Conservation (phyloP, 2,888 invertebrate species). For the Ophion ellenae region DNA sequence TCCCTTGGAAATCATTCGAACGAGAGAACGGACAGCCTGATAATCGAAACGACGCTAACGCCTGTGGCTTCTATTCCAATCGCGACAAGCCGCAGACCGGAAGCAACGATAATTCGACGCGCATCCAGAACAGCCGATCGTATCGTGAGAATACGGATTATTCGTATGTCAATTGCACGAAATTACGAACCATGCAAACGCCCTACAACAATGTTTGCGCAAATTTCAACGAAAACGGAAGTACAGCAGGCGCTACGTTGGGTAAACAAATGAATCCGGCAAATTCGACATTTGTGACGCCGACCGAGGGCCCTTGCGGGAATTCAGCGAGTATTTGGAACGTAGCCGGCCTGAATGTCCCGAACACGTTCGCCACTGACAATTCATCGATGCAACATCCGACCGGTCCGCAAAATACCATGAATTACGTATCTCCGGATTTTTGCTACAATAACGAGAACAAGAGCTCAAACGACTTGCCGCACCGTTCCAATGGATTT, state of each 20-base stretch:
- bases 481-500: neutral
- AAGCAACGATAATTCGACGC: neutral
- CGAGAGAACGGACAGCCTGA: neutral
- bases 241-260: neutral
- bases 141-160: neutral
- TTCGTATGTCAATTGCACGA: neutral
- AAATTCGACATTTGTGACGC: neutral
- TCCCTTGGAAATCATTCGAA: slow-evolving; percentile 3
- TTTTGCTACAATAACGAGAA: slow-evolving; percentile 14
- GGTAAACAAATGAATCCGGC: neutral
- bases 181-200: neutral
- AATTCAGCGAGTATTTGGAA: slow-evolving; percentile 28
- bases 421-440: neutral
- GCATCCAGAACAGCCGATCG: neutral
- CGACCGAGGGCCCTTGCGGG: neutral
- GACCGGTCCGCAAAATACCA: slow-evolving; percentile 1
- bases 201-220: slow-evolving; percentile 10
- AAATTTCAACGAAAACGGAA: neutral
- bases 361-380: slow-evolving; percentile 1
- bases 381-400: slow-evolving; percentile 1
- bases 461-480: neutral
- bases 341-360: neutral
- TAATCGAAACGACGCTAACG: neutral
- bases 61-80: neutral
- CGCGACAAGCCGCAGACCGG: neutral